Conservation (phyloP, 2,888 invertebrate genomes). For the Aproaerema taeniolella region DNA sequence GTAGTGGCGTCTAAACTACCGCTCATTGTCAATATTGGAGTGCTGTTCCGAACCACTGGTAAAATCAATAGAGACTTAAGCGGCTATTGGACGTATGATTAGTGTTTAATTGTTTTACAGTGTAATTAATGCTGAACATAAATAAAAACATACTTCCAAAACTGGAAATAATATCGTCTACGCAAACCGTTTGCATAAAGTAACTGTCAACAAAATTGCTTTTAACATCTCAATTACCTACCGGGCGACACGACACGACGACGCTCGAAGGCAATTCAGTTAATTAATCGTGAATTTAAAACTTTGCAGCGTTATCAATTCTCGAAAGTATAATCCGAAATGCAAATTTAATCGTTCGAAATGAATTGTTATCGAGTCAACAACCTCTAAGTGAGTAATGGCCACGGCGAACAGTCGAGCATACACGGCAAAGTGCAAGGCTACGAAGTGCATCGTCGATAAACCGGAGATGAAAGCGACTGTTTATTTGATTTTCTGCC, state of each 20-base stretch:
- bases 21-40: slow-evolving; percentile 75
- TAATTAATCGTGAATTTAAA: slow-evolving; percentile 11
- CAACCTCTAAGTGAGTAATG: slow-evolving; percentile 51
- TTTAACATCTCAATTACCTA: slow-evolving; percentile 9
- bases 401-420: slow-evolving; percentile 45
- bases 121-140: slow-evolving; percentile 43
- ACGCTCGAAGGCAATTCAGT: slow-evolving; percentile 2
- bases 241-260: slow-evolving; percentile 3
- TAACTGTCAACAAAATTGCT: no score
- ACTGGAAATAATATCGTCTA: no score
- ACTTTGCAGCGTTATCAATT: slow-evolving; percentile 8
- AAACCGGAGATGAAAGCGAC: slow-evolving; percentile 68
- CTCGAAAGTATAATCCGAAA: slow-evolving; percentile 18
- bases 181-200: no score
- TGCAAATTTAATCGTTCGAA: slow-evolving; percentile 41
- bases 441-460: slow-evolving; percentile 65
- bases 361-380: slow-evolving; percentile 45
- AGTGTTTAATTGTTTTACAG: slow-evolving; percentile 46
- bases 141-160: neutral
- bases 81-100: slow-evolving; percentile 56
- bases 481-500: slow-evolving; percentile 71
- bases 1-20: slow-evolving; percentile 72
- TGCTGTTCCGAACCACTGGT: slow-evolving; percentile 57
- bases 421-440: slow-evolving; percentile 53
- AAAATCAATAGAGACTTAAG: slow-evolving; percentile 69